Evolutionary conservation across 37 sponge, comb jelly and placozoan genomes (phyloP), one percentile per base, ranked within the genome.

Genomic region (Eunapius fragilis): DNA sequence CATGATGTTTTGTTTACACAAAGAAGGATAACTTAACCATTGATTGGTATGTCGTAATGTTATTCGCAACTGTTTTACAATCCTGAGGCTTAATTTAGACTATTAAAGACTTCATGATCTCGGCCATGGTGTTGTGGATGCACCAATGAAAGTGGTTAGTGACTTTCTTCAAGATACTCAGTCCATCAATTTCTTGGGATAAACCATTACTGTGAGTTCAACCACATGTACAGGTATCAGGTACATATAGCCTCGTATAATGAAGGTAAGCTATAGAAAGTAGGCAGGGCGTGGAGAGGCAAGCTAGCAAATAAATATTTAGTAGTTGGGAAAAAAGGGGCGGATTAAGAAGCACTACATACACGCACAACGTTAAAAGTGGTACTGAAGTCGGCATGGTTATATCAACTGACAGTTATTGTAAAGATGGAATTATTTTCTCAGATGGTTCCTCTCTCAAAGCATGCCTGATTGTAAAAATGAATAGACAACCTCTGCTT

Each of bases 1-100:
- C 73, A 89, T 24, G 87, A 77, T 72, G 91, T 93, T 14, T 93
- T 49, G 77, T 93, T 17, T 79, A 90, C 26, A 86, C 75, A 32
- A 93, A 93, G 77, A 35, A 80, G 7, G 75, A 67, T 27, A 69
- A 85, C 37, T 68, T 82, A 7, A 32, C 35, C 27, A 82, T 82
- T 38, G 47, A 37, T 22, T 76, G 82, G 82, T 87, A 48, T 28
- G 74, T 84, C 30, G 75, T 25, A 45, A 45, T 9, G 9, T 45
- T 45, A 19, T 58, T 58, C 14, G 14, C 14, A 1, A 58, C 22
- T 58, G 14, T 58, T 6, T 9, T 6, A 41, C 6, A 9, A 6
- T 41, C 3, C 41, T 9, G 6, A 9, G 41, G 6, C 6, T 9
- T n/a, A n/a, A n/a, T n/a, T 9, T 41, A 41, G 6, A 41, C 41